These are phyloP conservation scores for Chrysomela aeneicollis DNA, from an alignment of 2,888 invertebrate genomes.

Conservation along the genomic window DNA sequence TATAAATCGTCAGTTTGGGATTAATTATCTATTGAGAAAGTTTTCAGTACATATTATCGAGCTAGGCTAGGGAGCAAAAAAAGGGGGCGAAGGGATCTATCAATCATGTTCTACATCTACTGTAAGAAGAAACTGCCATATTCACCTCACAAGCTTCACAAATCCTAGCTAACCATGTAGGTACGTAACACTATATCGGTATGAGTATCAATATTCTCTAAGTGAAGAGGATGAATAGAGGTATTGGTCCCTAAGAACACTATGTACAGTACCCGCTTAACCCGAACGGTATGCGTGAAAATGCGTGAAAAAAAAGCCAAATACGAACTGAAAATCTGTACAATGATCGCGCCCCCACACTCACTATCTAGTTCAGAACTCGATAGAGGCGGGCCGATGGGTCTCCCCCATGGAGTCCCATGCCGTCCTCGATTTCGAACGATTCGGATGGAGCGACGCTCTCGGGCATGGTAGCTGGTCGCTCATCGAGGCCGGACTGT, in stretches of 20 bases:
- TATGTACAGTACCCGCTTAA: conserved; percentile 61
- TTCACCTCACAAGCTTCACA: conserved; percentile 12
- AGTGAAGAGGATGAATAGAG: conserved; percentile 34
- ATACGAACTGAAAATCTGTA: conserved; percentile 25
- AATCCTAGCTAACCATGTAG: conserved; percentile 17
- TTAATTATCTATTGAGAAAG: no score
- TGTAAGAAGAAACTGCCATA: background rate
- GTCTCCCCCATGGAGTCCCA: conserved; percentile 48
- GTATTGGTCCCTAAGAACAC: conserved; percentile 60
- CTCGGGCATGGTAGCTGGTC: conserved; percentile 60
- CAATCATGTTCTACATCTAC: no score
- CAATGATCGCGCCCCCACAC: conserved; percentile 22
- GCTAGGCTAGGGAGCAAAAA: no score
- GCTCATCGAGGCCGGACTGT: conserved; percentile 61
- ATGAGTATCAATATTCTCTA: conserved; percentile 14
- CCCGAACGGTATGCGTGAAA: conserved; percentile 51
- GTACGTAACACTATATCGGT: background rate
- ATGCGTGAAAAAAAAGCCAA: conserved; percentile 27
- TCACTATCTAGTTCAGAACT: conserved; percentile 31
- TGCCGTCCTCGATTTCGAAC: conserved; percentile 57
- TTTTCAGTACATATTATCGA: no score
- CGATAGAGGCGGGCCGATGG: conserved; percentile 15
- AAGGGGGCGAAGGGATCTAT: no score
- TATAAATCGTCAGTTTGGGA: no score
- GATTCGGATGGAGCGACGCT: conserved; percentile 56